These are phyloP conservation scores for Acyrthosiphon pisum DNA, from an alignment of 1,140 invertebrate genomes.

Conservation along the genomic window DNA sequence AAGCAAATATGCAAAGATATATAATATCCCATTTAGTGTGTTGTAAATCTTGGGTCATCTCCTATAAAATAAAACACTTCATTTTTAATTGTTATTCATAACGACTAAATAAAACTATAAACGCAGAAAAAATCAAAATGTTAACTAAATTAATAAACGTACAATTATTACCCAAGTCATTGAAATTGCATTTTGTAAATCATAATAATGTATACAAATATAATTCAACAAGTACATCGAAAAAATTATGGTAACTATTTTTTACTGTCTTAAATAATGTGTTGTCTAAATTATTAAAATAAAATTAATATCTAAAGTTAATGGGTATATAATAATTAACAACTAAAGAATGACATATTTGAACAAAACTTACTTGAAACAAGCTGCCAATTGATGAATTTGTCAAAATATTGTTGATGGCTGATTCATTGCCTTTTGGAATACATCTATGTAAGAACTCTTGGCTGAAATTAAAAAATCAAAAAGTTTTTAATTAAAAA, in stretches of 20 bases:
- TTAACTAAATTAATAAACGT: neutral
- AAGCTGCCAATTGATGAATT: conserved; percentile 67
- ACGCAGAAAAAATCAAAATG: neutral
- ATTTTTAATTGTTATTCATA: neutral
- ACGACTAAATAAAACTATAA: neutral
- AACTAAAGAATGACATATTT: neutral
- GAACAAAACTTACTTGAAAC: conserved; percentile 65
- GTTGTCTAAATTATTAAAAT: neutral
- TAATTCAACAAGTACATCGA: neutral
- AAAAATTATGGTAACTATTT: neutral
- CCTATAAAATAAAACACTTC: conserved; percentile 64
- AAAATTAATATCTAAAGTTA: too few relatives aligned
- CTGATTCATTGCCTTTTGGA: conserved; percentile 64
- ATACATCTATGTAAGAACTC: conserved; percentile 68
- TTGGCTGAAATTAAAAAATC: conserved; percentile 63
- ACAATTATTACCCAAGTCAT: too few relatives aligned
- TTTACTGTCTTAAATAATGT: neutral
- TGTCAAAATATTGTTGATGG: conserved; percentile 63
- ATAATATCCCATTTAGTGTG: conserved; percentile 71
- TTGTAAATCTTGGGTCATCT: conserved; percentile 70
- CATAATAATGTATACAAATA: neutral
- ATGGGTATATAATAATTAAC: neutral
- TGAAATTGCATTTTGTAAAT: neutral
- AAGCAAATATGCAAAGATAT: conserved; percentile 69
- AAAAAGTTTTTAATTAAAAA: neutral